A percentile compares a stretch with the other conserved stretches of the same genome.
These are phyloP conservation scores for Tangara arthus DNA, from an alignment of 2,797 vertebrate species.

Conservation along the genomic window DNA sequence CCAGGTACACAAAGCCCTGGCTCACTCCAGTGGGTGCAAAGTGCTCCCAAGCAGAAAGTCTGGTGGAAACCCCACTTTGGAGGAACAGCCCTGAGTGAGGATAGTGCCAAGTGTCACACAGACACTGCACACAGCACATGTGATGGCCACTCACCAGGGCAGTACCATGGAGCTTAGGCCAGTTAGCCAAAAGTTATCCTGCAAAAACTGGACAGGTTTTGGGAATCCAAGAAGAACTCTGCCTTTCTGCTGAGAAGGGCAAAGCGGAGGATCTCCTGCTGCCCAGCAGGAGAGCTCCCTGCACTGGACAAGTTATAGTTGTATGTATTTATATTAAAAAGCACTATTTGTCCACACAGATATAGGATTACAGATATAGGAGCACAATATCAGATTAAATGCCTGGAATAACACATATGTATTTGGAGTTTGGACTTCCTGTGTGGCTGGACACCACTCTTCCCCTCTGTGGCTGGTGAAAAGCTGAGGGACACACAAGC, in stretches of 20 bases:
- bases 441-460: not conserved
- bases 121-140: not conserved
- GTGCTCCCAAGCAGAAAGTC: not conserved
- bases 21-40: not conserved
- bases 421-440: not conserved
- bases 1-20: not conserved
- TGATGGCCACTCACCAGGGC: not conserved
- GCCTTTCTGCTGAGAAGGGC: not conserved
- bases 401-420: not conserved
- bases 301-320: not conserved
- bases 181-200: not conserved
- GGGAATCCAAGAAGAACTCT: not conserved
- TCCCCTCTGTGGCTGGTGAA: not conserved
- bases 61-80: not conserved
- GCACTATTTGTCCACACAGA: rapidly evolving
- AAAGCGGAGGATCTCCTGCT: not conserved
- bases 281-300: not conserved
- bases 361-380: not conserved
- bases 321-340: not conserved
- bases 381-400: not conserved
- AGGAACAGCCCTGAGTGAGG: not conserved
- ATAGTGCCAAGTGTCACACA: not conserved
- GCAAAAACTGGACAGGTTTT: not conserved
- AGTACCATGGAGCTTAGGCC: not conserved
- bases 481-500: not conserved